Conservation (phyloP, 2,888 invertebrate species). For the Parnassius mnemosyne region DNA sequence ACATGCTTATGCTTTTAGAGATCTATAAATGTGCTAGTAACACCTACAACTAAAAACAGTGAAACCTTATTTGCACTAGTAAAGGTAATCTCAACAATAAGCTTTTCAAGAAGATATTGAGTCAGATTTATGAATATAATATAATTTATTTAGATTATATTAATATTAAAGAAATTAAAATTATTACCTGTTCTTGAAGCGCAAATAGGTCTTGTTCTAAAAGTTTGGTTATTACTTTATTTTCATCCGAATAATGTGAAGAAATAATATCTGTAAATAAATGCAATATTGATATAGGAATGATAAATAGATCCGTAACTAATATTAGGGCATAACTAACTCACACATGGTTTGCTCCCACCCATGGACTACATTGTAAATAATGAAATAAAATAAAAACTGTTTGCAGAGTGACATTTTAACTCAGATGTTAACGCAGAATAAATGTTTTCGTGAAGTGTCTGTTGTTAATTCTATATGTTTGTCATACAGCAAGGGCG, state of each 20-base stretch:
- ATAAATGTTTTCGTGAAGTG: neutral
- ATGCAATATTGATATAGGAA: neutral
- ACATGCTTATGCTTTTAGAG: no score
- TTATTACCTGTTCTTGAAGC: neutral
- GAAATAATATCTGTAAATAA: slow-evolving; percentile 9
- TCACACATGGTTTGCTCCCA: slow-evolving; percentile 8
- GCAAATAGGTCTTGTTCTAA: neutral
- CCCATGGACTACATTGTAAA: slow-evolving; percentile 5
- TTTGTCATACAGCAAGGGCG: neutral
- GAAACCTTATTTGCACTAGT: no score
- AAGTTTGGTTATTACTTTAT: neutral
- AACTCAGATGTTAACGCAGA: neutral
- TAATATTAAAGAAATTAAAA: neutral
- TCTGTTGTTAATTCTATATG: slow-evolving; percentile 6
- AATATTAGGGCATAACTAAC: neutral
- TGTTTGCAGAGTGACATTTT: slow-evolving; percentile 4
- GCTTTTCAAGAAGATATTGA: no score
- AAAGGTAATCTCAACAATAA: no score
- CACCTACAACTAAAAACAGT: no score
- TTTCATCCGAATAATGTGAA: slow-evolving; percentile 3
- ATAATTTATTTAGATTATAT: no score
- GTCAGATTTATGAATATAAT: no score
- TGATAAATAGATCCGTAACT: neutral
- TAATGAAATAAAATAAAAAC: slow-evolving; percentile 6
- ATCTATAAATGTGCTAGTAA: no score